Evolutionary conservation across 2,797 vertebrate genomes (phyloP).

Genomic region (Cuculus canorus): DNA sequence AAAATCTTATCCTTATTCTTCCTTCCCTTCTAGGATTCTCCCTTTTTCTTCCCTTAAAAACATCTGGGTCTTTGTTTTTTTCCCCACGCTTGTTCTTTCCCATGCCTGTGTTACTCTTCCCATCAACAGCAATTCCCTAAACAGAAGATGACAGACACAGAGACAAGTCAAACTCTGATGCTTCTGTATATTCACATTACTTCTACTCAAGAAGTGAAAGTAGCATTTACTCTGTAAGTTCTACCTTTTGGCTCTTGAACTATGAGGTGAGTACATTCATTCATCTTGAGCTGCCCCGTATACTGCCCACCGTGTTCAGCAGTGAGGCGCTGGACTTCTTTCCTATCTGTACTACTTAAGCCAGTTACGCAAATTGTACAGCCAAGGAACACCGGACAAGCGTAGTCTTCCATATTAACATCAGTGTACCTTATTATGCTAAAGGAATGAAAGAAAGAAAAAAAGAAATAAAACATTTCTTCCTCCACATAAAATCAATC

Average conservation of each 20-base stretch:
- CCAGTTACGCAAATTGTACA: slow-evolving; percentile 95
- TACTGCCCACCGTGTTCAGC: slow-evolving; percentile 89
- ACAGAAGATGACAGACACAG: background rate
- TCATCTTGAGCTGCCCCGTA: slow-evolving; percentile 95
- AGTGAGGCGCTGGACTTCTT: slow-evolving; percentile 89
- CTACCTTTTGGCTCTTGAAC: slow-evolving; percentile 93
- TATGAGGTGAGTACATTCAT: slow-evolving; percentile 96
- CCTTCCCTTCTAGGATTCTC: background rate
- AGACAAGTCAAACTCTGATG: background rate
- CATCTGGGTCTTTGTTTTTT: background rate
- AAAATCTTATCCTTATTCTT: background rate
- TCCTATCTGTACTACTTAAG: slow-evolving; percentile 86
- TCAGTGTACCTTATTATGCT: slow-evolving; percentile 90
- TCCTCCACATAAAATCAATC: background rate
- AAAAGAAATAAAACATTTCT: background rate
- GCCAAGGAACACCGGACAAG: slow-evolving; percentile 90
- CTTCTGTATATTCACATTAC: background rate
- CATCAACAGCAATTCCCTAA: background rate
- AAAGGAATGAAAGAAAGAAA: background rate
- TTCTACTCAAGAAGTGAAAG: background rate
- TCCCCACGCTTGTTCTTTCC: background rate
- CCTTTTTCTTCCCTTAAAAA: background rate
- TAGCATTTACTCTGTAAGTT: background rate
- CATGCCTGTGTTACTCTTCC: background rate
- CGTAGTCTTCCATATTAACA: slow-evolving; percentile 82